Percentiles rank a stretch among this genome's conserved stretches.
Conservation (phyloP, 2,113 vertebrate species). For the Channa argus region DNA sequence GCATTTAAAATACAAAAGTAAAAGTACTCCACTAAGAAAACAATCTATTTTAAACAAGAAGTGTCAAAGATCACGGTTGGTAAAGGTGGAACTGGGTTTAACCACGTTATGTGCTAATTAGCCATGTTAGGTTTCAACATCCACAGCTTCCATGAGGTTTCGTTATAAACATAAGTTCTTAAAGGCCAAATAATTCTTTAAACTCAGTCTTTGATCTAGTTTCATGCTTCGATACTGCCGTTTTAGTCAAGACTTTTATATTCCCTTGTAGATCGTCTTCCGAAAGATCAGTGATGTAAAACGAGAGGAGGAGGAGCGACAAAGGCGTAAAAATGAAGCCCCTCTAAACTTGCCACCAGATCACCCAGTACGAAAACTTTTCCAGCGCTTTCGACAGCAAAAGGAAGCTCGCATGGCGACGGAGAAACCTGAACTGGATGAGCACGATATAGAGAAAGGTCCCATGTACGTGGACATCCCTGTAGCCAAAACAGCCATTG, state of each 20-base stretch:
- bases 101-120: no score
- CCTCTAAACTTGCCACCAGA: slow-evolving; percentile 95
- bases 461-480: slow-evolving; percentile 78
- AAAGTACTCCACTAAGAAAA: no score
- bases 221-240: neutral
- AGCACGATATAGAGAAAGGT: slow-evolving; percentile 91
- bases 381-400: slow-evolving; percentile 97
- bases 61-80: no score
- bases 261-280: slow-evolving; percentile 91
- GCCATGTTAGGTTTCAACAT: no score
- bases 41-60: no score
- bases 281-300: slow-evolving; percentile 99
- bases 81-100: no score
- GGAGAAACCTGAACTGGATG: slow-evolving; percentile 79
- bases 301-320: slow-evolving; percentile 95
- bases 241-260: slow-evolving; percentile 9
- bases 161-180: no score
- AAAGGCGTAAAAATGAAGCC: slow-evolving; percentile 95
- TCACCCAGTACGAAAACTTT: slow-evolving; percentile 94
- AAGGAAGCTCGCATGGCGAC: slow-evolving; percentile 91
- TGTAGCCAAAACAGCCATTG: slow-evolving; percentile 73
- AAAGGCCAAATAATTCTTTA: no score
- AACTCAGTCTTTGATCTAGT: no score
- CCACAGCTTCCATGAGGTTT: no score
- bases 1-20: no score